A percentile compares a stretch with the other conserved stretches of the same genome.
Evolutionary conservation across 2,113 vertebrate genomes (phyloP).

Genomic region (Peromyscus leucopus): DNA sequence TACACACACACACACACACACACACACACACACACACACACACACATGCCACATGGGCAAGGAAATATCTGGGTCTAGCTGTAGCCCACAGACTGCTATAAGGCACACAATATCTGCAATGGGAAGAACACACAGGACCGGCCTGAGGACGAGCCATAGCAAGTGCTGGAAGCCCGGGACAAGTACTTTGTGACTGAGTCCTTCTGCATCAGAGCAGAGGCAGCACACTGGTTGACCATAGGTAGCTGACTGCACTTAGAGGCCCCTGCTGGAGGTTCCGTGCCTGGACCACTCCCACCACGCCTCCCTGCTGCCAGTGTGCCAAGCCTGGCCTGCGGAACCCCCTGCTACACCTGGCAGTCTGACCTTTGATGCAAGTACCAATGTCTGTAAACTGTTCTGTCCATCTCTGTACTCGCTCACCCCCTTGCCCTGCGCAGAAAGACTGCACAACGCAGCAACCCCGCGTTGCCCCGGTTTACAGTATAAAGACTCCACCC

Average conservation of each 20-base stretch:
- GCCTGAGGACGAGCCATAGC: conserved; percentile 98
- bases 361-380: conserved; percentile 99
- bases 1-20: background rate
- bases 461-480: conserved; percentile 96
- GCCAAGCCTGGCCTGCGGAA: conserved; percentile 95
- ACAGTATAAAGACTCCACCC: conserved; percentile 97
- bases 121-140: conserved; percentile 98
- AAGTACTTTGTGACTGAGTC: conserved; percentile 98
- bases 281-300: conserved; percentile 95
- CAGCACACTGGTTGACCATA: conserved; percentile 97
- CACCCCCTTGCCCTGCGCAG: conserved; percentile 98
- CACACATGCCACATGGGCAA: background rate
- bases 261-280: conserved; percentile 94
- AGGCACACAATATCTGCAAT: conserved; percentile 98
- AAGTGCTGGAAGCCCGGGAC: conserved; percentile 98
- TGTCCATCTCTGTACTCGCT: conserved; percentile 97
- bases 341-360: conserved; percentile 97
- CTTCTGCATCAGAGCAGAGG: conserved; percentile 97
- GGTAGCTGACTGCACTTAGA: conserved; percentile 98
- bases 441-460: conserved; percentile 99
- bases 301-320: conserved; percentile 94
- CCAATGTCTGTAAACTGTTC: conserved; percentile 97
- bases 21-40: background rate
- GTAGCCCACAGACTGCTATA: conserved; percentile 96
- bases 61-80: conserved; percentile 75